Conservation (phyloP, 2,113 vertebrate species). For the Coptodon rendalli region DNA sequence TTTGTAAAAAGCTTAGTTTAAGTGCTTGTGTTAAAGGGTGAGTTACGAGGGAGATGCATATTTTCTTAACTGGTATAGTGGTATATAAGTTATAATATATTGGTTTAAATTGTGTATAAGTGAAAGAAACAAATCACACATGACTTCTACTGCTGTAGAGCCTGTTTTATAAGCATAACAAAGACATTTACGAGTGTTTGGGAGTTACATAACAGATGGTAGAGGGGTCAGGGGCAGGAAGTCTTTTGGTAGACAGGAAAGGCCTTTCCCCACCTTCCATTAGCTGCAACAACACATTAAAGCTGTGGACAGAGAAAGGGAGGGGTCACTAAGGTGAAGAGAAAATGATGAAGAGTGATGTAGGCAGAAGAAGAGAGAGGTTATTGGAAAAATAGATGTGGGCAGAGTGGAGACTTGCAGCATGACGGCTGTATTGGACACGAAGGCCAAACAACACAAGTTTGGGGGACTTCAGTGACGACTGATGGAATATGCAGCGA, state of each 20-base stretch:
- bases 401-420: neutral
- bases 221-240: constrained; percentile 38
- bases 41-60: neutral
- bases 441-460: neutral
- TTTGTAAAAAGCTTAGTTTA: neutral
- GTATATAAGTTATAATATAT: neutral
- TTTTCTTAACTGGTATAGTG: neutral
- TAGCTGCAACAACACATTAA: constrained; percentile 19
- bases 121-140: neutral
- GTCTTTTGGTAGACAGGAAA: constrained; percentile 45
- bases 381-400: neutral
- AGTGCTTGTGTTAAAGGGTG: neutral
- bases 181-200: neutral
- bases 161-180: neutral
- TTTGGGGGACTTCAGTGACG: neutral
- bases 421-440: neutral
- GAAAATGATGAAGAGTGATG: neutral
- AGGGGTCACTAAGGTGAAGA: constrained; percentile 16
- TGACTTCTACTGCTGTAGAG: neutral
- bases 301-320: constrained; percentile 1
- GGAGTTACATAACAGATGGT: neutral
- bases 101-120: neutral
- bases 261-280: constrained; percentile 41
- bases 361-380: neutral
- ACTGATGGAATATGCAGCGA: neutral